Percentiles rank a stretch among this genome's conserved stretches.
phyloP scores from a whole-genome alignment of 2,888 invertebrate species.

The Tetrapedia diversipes region DNA sequence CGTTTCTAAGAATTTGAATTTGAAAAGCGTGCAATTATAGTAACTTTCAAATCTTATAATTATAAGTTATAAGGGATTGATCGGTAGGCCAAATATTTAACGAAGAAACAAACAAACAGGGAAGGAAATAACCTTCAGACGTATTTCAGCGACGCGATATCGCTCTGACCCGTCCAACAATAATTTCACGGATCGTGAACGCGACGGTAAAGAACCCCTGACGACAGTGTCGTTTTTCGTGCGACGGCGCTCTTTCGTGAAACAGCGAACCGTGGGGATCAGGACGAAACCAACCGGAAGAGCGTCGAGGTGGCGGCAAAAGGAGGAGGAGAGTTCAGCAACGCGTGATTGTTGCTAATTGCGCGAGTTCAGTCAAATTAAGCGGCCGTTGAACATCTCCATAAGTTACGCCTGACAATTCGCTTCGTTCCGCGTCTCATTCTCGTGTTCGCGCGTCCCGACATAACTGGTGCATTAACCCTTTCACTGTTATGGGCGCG shows the following conservation, averaged over 20 bases:
- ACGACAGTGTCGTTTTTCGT: neutral
- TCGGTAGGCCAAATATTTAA: no score
- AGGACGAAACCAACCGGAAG: neutral
- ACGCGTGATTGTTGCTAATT: constrained; percentile 40
- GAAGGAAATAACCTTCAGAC: no score
- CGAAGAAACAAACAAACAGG: neutral
- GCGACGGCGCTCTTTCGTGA: constrained; percentile 2
- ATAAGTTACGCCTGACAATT: constrained; percentile 23
- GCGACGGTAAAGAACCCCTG: neutral
- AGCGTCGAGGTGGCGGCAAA: neutral
- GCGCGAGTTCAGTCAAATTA: constrained; percentile 28
- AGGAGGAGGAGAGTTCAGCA: neutral
- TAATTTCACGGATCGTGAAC: constrained; percentile 34
- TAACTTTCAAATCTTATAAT: no score
- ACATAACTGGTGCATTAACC: constrained; percentile 11
- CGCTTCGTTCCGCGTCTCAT: neutral
- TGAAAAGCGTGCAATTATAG: no score
- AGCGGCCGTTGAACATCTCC: constrained; percentile 37
- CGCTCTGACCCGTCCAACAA: neutral
- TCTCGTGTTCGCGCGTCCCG: no score
- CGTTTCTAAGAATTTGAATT: no score
- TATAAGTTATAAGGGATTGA: no score
- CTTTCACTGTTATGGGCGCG: no score
- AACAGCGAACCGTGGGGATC: neutral
- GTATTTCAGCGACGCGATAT: neutral